Conservation (phyloP, 2,888 invertebrate species). For the Aproaerema taeniolella region DNA sequence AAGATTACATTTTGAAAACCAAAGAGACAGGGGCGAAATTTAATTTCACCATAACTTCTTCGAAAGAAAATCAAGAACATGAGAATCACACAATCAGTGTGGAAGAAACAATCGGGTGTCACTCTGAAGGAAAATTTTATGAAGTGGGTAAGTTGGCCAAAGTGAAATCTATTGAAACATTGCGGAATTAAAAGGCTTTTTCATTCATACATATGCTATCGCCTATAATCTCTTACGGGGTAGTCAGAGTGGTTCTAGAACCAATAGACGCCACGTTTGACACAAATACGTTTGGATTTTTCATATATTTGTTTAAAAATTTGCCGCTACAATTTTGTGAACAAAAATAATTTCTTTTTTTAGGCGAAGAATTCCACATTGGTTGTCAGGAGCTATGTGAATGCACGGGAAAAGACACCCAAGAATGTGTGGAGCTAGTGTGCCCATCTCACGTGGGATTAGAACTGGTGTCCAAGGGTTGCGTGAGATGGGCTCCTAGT, state of each 20-base stretch:
- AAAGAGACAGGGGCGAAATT: conserved; percentile 68
- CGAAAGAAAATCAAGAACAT: conserved; percentile 33
- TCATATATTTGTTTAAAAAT: too few species aligned
- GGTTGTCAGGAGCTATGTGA: conserved; percentile 88
- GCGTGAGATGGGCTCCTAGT: conserved; percentile 90
- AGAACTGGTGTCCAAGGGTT: conserved; percentile 90
- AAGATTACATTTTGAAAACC: conserved; percentile 63
- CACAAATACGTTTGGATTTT: too few species aligned
- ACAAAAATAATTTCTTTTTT: background rate
- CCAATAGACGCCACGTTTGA: too few species aligned
- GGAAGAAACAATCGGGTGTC: conserved; percentile 37
- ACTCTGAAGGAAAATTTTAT: conserved; percentile 55
- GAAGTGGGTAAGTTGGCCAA: conserved; percentile 57
- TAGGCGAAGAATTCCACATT: conserved; percentile 88
- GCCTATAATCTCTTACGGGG: too few species aligned
- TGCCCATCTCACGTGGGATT: conserved; percentile 91
- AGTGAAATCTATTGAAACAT: background rate
- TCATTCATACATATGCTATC: too few species aligned
- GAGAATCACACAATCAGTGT: conserved; percentile 16
- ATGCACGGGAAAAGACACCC: conserved; percentile 80
- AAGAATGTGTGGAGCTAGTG: conserved; percentile 87
- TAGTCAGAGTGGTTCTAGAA: too few species aligned
- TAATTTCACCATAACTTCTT: conserved; percentile 60
- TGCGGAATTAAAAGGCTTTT: too few species aligned
- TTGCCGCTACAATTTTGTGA: too few species aligned